Base-by-base conservation (phyloP, 2,888 invertebrate species). In the Serrognathus titanus region DNA sequence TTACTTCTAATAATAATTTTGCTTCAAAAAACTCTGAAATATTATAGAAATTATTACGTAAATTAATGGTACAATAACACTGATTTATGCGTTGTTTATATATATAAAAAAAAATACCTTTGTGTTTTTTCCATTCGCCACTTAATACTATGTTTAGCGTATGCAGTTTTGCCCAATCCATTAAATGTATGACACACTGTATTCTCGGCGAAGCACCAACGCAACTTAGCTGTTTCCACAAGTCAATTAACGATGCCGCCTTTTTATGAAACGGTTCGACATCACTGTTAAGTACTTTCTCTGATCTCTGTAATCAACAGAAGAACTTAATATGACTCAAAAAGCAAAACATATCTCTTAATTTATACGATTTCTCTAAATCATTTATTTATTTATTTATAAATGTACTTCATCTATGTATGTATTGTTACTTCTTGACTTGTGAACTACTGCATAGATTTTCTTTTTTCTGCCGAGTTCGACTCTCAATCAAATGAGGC, bases 81-180 rank as follows among this genome's bases (percentile, higher is more conserved):
- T 24, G 13, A 1, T 9, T 35, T 13, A 48, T 37, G 36, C 38
- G 16, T 16, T 16, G 2, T 2, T 2, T 16, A 2, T 16, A 11
- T 46, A 41, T 16, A 4, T 4, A 35, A 20, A 16, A 31, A 39
- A 41, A 20, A 6, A 48, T 68, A 76, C 76, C 74, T 71, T 74
- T 75, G 53, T 66, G 69, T 55, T 66, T 65, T 62, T 71, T 71
- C 77, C 77, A 77, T 59, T 75, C 74, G 31, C 72, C 76, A 35
- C 73, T 74, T 38, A 77, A 69, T 39, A 77, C 75, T 54, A 75
- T 73, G 60, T 77, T 74, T 40, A 77, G 60, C 24, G 75, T 75
- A 64, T 77, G 76, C 49, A 74, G 63, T 68, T 75, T 76, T 6
- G 75, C 75, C 75, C 75, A 76, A 60, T 77, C 75, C 67, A 76